Base-by-base conservation (phyloP, 2,888 invertebrate genomes). In the Orthosia gothica region DNA sequence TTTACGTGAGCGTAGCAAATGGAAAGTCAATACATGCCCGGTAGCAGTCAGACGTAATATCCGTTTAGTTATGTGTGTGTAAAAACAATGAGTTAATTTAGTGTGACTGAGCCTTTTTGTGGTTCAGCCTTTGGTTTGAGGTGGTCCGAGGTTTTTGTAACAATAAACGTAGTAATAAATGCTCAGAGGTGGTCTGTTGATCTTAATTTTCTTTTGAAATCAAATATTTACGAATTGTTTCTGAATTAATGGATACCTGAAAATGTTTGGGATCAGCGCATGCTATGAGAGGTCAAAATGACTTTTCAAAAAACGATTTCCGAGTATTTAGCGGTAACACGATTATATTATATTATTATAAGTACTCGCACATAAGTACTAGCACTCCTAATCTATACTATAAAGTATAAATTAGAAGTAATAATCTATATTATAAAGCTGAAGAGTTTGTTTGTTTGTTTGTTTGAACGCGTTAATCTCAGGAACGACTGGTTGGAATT, bases 41-140 rank as follows among this genome's bases (percentile, higher is more conserved):
- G 74, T 68, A 63, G 79, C 68, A 45, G 81, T 47, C 20, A 58
- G n/a, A 47, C 65, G 52, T 83, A 71, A 82, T 63, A 67, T 71
- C 55, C 76, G 69, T 59, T 71, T 47, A 69, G 62, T 65, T 71
- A 50, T 49, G 69, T 79, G 69, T 66, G 62, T 66, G 55, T 50
- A 66, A 74, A 66, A 75, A 83, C 76, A 79, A 79, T 83, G 65
- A 18, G 23, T 71, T 55, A 12, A 75, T 79, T 75, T 40, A 62
- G 40, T 40, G 64, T 23, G 65, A 15, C 7, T 16, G 16, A 49
- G 55, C 32, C 62, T 73, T 67, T 57, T 63, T 69, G 55, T 67
- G 58, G 50, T 18, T 16, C 5, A n/a, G 23, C 7, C 20, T 32
- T 61, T 40, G 9, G 5, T 47, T 52, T 23, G n/a, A 55, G 73